Conservation (phyloP, 2,888 invertebrate genomes). For the Lasioglossum malachurum region DNA sequence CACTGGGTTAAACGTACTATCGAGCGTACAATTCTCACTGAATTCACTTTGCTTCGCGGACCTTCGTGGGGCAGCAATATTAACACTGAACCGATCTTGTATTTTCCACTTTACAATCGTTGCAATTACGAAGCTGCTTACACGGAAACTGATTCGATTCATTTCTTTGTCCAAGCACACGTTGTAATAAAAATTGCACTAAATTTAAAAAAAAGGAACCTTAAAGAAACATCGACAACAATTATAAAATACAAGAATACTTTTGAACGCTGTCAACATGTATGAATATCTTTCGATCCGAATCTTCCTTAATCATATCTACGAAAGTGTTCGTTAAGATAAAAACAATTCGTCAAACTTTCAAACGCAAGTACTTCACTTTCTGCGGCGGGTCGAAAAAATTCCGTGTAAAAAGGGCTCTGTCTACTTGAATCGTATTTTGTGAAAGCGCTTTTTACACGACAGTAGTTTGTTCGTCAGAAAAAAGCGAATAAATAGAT, state of each 20-base stretch:
- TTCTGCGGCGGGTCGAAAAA: background rate
- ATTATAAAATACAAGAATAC: background rate
- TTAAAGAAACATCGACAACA: background rate
- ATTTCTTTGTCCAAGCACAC: no score
- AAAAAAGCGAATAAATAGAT: background rate
- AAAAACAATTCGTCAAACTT: no score
- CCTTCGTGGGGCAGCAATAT: background rate
- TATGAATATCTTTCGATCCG: background rate
- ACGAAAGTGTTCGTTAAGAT: no score
- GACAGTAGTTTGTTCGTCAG: background rate
- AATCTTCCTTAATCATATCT: background rate
- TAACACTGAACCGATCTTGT: no score
- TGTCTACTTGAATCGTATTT: background rate
- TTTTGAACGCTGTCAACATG: background rate
- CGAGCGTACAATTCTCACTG: constrained; percentile 62
- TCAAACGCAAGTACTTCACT: background rate
- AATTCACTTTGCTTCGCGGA: constrained; percentile 33
- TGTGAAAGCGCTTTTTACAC: background rate
- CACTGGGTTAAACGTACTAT: constrained; percentile 79
- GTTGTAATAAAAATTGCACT: no score
- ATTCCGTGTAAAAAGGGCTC: background rate
- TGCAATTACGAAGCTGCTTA: no score
- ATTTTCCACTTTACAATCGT: no score
- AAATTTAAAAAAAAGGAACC: no score
- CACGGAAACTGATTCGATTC: no score